Evolutionary conservation across 2,888 invertebrate genomes (phyloP), one percentile per base, ranked within the genome.

Genomic region (Adelognathus sp.): DNA sequence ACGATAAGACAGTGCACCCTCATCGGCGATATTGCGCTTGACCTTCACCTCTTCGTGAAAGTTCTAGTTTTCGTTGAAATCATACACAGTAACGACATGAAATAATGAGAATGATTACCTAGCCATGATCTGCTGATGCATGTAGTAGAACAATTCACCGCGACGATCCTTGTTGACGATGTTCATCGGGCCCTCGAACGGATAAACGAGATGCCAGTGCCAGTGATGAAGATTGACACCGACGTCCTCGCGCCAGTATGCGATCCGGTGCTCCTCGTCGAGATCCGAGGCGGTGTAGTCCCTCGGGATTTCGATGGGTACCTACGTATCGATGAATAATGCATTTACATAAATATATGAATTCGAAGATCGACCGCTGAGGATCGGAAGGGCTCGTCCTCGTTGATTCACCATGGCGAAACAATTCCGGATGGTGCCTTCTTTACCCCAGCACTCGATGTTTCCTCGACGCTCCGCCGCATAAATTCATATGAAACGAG

Each of bases 141-240:
- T 96, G 87, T 96, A 96, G 86, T 95, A 96, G 92, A 96, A 96
- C 16, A 96, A 93, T 88, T 96, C 96, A 0, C 96, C 96, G 2
- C 96, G 93, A 5, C 96, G 92, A 91, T 96, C 95, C 88, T 97
- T 96, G 60, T 93, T 93, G 3, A 97, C 96, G 44, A 96, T 94
- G 44, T 92, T 91, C 82, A 93, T 92, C 0, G 93, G 91, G 0
- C 95, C 94, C 82, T 95, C 95, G 90, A 95, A 95, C 0, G 97
- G 97, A 90, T 97, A 97, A 1, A 97, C 97, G 83, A 97, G 93
- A 91, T 97, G 97, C 97, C 97, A 97, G 89, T 97, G 97, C 97
- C 97, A 97, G 89, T 97, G 97, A 90, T 97, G 97, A 63, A 96
- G 94, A 92, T 97, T 97, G 84, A 97, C 93, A 81, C 96, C 97